Evolutionary conservation across 2,113 vertebrate genomes (phyloP), one percentile per base, ranked within the genome.

Genomic region (Nycticorax nycticorax): DNA sequence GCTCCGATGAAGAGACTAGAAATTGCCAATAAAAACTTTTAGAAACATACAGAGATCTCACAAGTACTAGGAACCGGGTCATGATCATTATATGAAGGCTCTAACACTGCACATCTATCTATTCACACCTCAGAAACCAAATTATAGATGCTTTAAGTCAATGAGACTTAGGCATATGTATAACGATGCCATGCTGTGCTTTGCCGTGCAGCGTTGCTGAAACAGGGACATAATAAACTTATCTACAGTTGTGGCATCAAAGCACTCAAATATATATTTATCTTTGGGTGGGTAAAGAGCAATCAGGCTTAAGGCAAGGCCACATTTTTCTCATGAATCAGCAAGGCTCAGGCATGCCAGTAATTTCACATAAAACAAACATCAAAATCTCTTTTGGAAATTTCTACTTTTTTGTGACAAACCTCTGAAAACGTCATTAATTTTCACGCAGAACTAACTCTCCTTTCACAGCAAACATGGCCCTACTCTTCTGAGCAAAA

Each of bases 21-120:
- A 96, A 74, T 41, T 24, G 12, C 28, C 76, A 79, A 19, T 41
- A 71, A 79, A 89, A 72, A 11, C 41, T 82, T 72, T 89, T 21
- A 41, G 79, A 84, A 85, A 50, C 27, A 43, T 6, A 52, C 4
- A 52, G 30, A 87, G 12, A 35, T 41, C 30, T 63, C 8, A 3
- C 41, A 90, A 74, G 50, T 16, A 10, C 48, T 64, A 53, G 43
- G 69, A 92, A 81, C 17, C 14, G 47, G 72, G n/a, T 26, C 22
- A 27, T 0, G 0, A 72, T 45, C 22, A 8, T n/a, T 39, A 53
- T 10, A 18, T 57, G 63, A 91, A 62, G 37, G 73, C 21, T 76
- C 10, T 35, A n/a, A n/a, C 35, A 6, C 77, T 45, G 28, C 60
- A 64, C 47, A 9, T 1, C 0, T 2, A 1, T 71, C 30, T 56